These are phyloP conservation scores for Cydia strobilella DNA, from an alignment of 1,140 invertebrate species.

Conservation along the genomic window DNA sequence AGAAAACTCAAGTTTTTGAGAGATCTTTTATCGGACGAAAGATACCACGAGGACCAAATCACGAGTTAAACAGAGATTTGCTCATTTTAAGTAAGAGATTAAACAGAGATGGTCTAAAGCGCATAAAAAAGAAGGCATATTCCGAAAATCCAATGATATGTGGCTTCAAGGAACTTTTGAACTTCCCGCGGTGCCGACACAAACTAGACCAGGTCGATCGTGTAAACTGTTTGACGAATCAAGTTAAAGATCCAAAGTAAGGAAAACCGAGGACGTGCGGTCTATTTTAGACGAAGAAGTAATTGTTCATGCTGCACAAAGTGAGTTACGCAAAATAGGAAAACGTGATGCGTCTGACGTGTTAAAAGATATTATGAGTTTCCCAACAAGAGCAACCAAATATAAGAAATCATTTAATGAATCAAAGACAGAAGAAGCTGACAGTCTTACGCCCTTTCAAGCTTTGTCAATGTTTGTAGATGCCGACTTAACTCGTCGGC, in stretches of 20 bases:
- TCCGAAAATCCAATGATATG: slow-evolving; percentile 40
- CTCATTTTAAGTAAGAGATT: slow-evolving; percentile 43
- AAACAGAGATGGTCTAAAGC: slow-evolving; percentile 46
- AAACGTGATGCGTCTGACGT: slow-evolving; percentile 39
- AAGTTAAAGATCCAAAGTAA: slow-evolving; percentile 52
- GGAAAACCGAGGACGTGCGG: slow-evolving; percentile 52
- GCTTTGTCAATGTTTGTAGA: neutral
- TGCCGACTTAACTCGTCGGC: slow-evolving; percentile 33
- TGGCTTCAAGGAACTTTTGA: slow-evolving; percentile 47
- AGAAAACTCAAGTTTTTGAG: slow-evolving; percentile 20
- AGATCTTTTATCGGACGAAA: neutral
- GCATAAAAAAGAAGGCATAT: slow-evolving; percentile 42
- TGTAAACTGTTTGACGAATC: slow-evolving; percentile 43
- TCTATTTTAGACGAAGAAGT: slow-evolving; percentile 39
- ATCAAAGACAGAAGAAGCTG: neutral
- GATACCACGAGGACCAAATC: slow-evolving; percentile 4
- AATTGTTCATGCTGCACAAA: slow-evolving; percentile 43
- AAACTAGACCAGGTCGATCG: slow-evolving; percentile 42
- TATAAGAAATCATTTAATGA: slow-evolving; percentile 43
- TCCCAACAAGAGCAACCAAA: slow-evolving; percentile 46
- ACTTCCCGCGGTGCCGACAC: slow-evolving; percentile 39
- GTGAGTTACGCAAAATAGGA: slow-evolving; percentile 36
- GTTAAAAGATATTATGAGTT: slow-evolving; percentile 40
- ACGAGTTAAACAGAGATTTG: slow-evolving; percentile 33
- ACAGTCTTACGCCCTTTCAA: slow-evolving; percentile 21